A percentile compares a stretch with the other conserved stretches of the same genome.
Evolutionary conservation across 2,113 vertebrate species (phyloP).

Genomic region (Toxotes jaculatrix): DNA sequence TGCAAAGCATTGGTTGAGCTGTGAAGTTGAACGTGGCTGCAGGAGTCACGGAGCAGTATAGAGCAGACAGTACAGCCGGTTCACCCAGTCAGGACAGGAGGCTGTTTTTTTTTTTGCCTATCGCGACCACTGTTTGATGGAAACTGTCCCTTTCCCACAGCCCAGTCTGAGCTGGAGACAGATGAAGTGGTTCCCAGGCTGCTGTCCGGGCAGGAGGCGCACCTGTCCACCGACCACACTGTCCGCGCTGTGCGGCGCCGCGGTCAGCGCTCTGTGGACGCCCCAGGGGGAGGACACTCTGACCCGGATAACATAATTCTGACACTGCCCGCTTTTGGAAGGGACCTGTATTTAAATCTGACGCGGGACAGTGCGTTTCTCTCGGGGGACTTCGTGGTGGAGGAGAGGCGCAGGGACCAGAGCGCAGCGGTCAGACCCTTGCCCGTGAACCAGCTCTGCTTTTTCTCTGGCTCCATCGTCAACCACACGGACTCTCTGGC

Average conservation of each 20-base stretch:
- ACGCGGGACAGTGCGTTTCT: conserved; percentile 88
- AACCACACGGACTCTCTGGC: conserved; percentile 89
- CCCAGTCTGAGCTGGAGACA: conserved; percentile 69
- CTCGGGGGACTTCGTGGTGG: conserved; percentile 86
- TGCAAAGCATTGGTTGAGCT: not conserved
- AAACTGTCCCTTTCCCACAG: conserved; percentile 55
- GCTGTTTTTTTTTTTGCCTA: conserved; percentile 2
- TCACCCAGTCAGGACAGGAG: conserved; percentile 6
- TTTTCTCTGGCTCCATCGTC: conserved; percentile 91
- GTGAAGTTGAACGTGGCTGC: conserved; percentile 21
- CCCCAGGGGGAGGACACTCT: conserved; percentile 49
- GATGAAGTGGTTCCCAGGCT: conserved; percentile 89
- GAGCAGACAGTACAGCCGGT: conserved; percentile 25
- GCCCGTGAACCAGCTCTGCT: conserved; percentile 83
- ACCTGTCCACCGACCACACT: conserved; percentile 79
- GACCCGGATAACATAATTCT: conserved; percentile 82
- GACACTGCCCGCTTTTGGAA: conserved; percentile 88
- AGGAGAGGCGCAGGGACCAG: conserved; percentile 82
- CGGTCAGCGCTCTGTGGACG: conserved; percentile 65
- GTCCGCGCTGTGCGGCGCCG: conserved; percentile 47
- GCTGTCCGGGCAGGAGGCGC: conserved; percentile 84
- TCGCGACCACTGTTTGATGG: conserved; percentile 19
- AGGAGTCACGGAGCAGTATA: not conserved
- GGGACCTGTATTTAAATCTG: conserved; percentile 87
- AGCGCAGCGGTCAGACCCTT: conserved; percentile 42